Evolutionary conservation across 2,113 vertebrate genomes (phyloP), one percentile per base, ranked within the genome.

Genomic region (Phycodurus eques): DNA sequence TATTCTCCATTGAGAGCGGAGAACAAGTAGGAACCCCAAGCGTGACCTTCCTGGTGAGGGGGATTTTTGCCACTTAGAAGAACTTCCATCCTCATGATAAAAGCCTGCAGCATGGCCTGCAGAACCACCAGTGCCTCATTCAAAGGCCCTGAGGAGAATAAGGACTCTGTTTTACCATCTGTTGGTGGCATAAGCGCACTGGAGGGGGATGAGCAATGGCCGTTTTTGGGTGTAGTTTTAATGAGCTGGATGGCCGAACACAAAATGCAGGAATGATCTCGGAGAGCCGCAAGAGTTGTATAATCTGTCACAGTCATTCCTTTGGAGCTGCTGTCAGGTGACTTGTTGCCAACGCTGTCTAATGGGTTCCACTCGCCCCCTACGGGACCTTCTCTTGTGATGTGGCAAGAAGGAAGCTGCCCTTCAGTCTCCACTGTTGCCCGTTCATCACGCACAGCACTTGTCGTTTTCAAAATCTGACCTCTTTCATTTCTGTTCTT

Each of bases 231-330:
- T 64, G 94, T 86, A 9, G 92, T 86, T 61, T 88, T 94, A 80
- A 99, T 81, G 35, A 98, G 75, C 0, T 95, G 94, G 0, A 99
- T 94, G 17, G 95, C 94, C 74, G 96, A 95, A 78, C 88, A 93
- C 83, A 98, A 91, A 12, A 98, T 89, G 0, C 82, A 87, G 0
- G 94, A 94, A 80, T 99, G 96, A 75, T 97, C 95, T 82, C 94
- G 89, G 63, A 98, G 91, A 75, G 94, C 91, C 0, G 94, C 83
- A 27, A 98, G 90, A 2, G 68, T 85, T 62, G 97, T 94, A 0
- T 88, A 80, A 79, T 96, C 94, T 68, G 94, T 93, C 49, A 76
- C 65, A 4, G 89, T 92, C 70, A 92, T 80, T 49, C 90, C 86
- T 86, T 81, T 88, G 8, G 73, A 59, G 22, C 14, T 70, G 9